These are phyloP conservation scores for Drosophila tani DNA, from an alignment of 1,140 invertebrate genomes.

Conservation along the genomic window DNA sequence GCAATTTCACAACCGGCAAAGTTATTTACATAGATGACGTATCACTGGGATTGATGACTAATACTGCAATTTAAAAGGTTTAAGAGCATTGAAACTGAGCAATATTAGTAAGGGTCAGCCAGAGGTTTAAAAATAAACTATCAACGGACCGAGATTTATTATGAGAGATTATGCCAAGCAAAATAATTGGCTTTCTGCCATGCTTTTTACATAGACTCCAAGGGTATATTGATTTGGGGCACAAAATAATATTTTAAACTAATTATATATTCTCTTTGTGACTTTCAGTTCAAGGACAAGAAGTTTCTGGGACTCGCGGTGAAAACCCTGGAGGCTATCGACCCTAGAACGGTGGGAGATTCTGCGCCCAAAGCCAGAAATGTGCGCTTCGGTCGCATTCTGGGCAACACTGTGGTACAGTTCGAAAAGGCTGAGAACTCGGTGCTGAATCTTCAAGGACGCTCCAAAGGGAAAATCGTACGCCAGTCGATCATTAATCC, in stretches of 20 bases:
- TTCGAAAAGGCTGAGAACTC: slow-evolving; percentile 98
- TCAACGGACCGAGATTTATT: background rate
- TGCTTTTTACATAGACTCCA: background rate
- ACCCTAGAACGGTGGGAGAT: slow-evolving; percentile 91
- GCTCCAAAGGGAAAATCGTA: slow-evolving; percentile 91
- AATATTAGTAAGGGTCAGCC: background rate
- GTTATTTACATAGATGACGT: slow-evolving; percentile 1
- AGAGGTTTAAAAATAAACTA: background rate
- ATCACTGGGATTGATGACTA: background rate
- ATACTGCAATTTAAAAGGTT: background rate
- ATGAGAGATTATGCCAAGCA: background rate
- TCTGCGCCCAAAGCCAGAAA: slow-evolving; percentile 91
- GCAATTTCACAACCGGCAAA: background rate
- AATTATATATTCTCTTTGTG: background rate
- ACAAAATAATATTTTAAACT: background rate
- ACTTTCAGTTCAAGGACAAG: slow-evolving; percentile 91
- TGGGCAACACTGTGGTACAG: slow-evolving; percentile 93
- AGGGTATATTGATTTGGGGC: background rate
- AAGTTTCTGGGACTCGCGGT: slow-evolving; percentile 93
- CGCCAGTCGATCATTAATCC: slow-evolving; percentile 98
- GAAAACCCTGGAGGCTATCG: slow-evolving; percentile 96
- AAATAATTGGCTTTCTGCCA: slow-evolving; percentile 12
- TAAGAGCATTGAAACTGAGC: no score
- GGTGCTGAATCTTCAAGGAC: slow-evolving; percentile 92
- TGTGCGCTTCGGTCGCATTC: slow-evolving; percentile 90